Evolutionary conservation across 2,113 vertebrate genomes (phyloP), one percentile per base, ranked within the genome.

Genomic region (Hyaena hyaena): DNA sequence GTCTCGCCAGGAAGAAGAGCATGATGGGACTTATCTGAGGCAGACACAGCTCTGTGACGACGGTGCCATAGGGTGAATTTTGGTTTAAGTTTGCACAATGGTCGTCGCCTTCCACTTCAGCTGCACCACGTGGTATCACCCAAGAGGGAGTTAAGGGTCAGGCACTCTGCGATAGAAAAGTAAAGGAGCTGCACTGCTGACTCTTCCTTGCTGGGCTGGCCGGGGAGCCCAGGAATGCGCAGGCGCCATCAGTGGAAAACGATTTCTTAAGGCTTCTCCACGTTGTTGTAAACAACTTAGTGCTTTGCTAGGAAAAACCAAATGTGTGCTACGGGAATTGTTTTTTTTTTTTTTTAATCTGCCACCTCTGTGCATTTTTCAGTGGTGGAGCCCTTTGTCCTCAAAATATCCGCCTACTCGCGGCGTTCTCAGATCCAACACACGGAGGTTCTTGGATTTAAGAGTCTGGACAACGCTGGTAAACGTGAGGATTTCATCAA

Each of bases 101-200:
- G 53, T 73, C 87, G 17, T 63, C 74, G 95, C 97, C 87, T 97
- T 97, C 89, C 17, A 31, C 66, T 88, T 26, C 66, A 58, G 26
- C 14, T 63, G 43, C 7, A 58, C n/a, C 81, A 19, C 19, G 10
- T 88, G 8, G 35, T 83, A 86, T 76, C 84, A 45, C 50, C 7
- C 0, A 88, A 24, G 43, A 39, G 33, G 82, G 81, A 91, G 45
- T 95, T 96, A 3, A 23, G 83, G 61, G 93, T 96, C 26, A 92
- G 61, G 88, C n/a, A 4, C 21, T 55, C 66, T 2, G 7, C 31
- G 14, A 33, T 92, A 80, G 80, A 68, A 58, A 39, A 81, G 45
- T 68, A 69, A 77, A 86, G 1, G 5, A n/a, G 91, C 77, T 48
- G 63, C 86, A 1, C 43, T 58, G 91, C 91, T 0, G 10, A 14